Conservation (phyloP, 1,140 invertebrate species). For the Delia radicum region DNA sequence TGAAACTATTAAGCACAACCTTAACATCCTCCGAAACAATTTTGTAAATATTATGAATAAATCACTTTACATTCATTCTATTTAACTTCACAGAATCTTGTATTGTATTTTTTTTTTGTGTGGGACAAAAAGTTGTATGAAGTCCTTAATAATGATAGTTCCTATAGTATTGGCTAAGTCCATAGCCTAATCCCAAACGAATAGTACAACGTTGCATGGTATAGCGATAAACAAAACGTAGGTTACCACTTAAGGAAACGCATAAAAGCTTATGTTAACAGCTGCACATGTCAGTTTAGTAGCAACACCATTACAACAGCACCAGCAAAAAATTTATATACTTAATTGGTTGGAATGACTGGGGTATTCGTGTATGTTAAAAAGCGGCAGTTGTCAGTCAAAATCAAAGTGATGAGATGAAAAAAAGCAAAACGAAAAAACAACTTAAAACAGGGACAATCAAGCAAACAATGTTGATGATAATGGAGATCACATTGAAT, state of each 20-base stretch:
- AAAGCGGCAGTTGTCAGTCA: background rate
- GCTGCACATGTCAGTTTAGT: background rate
- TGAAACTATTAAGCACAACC: too few species aligned
- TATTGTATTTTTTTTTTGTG: too few species aligned
- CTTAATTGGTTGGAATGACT: background rate
- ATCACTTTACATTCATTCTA: too few species aligned
- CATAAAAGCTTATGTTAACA: conserved; percentile 10
- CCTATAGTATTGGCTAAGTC: too few species aligned
- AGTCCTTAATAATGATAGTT: too few species aligned
- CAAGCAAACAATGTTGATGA: background rate
- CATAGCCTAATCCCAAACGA: too few species aligned
- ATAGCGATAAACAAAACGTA: background rate
- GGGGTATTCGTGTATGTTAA: background rate
- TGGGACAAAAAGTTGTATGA: too few species aligned
- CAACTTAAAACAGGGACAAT: background rate
- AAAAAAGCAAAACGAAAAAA: background rate
- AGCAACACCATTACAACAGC: background rate
- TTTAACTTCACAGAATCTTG: too few species aligned
- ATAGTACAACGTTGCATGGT: too few species aligned
- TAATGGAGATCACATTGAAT: background rate
- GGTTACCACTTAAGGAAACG: conserved; percentile 9
- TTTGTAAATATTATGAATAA: too few species aligned
- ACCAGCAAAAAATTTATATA: background rate
- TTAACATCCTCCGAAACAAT: too few species aligned
- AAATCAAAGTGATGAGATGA: conserved; percentile 4